These are phyloP conservation scores for Amphipyra berbera DNA, from an alignment of 2,888 invertebrate species.

Conservation along the genomic window DNA sequence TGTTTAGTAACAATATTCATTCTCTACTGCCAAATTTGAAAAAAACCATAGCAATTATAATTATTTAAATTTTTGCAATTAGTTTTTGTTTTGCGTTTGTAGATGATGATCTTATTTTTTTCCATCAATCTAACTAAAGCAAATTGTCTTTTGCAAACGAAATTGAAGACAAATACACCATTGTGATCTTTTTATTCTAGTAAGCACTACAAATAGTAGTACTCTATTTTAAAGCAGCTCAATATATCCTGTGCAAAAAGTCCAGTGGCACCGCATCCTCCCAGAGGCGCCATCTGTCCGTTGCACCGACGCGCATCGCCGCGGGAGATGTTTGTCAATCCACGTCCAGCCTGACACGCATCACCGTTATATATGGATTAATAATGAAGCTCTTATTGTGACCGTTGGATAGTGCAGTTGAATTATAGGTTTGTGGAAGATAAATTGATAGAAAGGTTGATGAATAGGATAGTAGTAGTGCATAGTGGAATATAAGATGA, in stretches of 20 bases:
- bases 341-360: conserved; percentile 39
- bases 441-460: conserved; percentile 14
- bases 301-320: conserved; percentile 58
- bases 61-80: too few relatives aligned
- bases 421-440: conserved; percentile 11
- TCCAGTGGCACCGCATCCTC: conserved; percentile 36
- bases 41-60: too few relatives aligned
- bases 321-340: conserved; percentile 67
- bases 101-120: background rate
- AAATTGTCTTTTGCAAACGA: background rate
- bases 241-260: conserved; percentile 54
- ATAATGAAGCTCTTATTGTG: conserved; percentile 49
- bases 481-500: too few relatives aligned
- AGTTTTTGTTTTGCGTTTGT: background rate
- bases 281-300: conserved; percentile 57
- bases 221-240: conserved; percentile 31
- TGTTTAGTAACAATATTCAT: background rate
- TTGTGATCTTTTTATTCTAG: background rate
- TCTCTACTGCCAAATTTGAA: too few relatives aligned
- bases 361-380: conserved; percentile 51
- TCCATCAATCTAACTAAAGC: background rate
- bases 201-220: conserved; percentile 29
- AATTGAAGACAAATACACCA: background rate
- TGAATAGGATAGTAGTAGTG: background rate
- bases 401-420: conserved; percentile 4